Percentiles rank a stretch among this genome's conserved stretches.
Evolutionary conservation across 2,113 vertebrate genomes (phyloP).

Genomic region (Psittacula cyanocephala): DNA sequence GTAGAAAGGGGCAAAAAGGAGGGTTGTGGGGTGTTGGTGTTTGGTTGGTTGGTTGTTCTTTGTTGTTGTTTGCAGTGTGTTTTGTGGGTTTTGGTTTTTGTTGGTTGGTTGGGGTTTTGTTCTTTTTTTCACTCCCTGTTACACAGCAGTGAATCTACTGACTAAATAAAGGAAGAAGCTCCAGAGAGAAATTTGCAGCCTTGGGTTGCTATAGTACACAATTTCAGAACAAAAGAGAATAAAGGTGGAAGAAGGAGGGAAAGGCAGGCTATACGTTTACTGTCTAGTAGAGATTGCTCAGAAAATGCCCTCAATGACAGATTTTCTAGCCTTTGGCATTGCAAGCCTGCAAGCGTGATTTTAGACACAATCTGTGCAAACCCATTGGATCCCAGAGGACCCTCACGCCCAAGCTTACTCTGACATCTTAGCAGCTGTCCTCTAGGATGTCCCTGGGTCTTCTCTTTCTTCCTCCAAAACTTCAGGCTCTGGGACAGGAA

Average conservation of each 20-base stretch:
- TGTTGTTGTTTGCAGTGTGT: neutral
- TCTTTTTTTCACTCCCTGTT: neutral
- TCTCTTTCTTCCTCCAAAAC: neutral
- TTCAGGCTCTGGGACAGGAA: neutral
- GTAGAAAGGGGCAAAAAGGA: neutral
- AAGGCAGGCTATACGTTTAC: neutral
- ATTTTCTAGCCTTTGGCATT: neutral
- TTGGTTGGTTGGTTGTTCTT: neutral
- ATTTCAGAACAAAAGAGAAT: neutral
- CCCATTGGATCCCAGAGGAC: neutral
- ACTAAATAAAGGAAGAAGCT: neutral
- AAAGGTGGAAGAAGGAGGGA: neutral
- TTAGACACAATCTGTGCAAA: neutral
- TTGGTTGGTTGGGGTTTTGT: neutral
- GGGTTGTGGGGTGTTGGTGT: accelerated
- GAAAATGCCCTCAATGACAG: neutral
- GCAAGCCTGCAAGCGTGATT: neutral
- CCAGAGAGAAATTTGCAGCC: neutral
- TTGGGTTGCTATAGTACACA: neutral
- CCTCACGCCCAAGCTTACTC: neutral
- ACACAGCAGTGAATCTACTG: neutral
- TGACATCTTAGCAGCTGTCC: neutral
- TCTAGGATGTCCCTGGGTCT: neutral
- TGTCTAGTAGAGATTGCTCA: neutral
- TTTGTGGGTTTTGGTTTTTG: neutral